Evolutionary conservation across 2,888 invertebrate species (phyloP).

Genomic region (Philereme transversata): DNA sequence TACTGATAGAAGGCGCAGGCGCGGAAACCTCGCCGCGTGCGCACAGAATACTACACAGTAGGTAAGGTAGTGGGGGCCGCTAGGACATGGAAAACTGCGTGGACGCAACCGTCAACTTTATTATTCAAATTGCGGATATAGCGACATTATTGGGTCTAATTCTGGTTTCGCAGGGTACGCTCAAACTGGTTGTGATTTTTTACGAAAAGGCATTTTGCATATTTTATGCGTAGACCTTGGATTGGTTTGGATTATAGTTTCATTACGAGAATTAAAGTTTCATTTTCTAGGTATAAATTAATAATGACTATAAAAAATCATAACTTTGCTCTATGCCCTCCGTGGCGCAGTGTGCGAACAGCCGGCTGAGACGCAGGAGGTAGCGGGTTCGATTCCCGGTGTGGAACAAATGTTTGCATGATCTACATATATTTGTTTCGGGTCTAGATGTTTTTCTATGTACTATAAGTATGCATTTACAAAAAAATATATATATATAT

Average conservation of each 20-base stretch:
- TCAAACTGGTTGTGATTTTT: conserved; percentile 18
- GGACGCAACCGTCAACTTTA: conserved; percentile 51
- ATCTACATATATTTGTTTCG: too few species aligned
- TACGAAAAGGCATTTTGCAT: conserved; percentile 2
- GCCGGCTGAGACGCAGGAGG: too few species aligned
- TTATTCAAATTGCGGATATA: conserved; percentile 22
- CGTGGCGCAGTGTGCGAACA: too few species aligned
- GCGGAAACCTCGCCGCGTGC: conserved; percentile 57
- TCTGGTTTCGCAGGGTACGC: conserved; percentile 19
- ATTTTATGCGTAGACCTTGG: conserved; percentile 7
- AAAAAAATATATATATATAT: too few species aligned
- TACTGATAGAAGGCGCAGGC: conserved; percentile 40
- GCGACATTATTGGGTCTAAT: conserved; percentile 18
- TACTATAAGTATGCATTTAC: too few species aligned
- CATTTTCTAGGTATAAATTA: too few species aligned
- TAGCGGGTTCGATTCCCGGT: too few species aligned
- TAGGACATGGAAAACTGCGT: conserved; percentile 71
- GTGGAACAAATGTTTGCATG: too few species aligned
- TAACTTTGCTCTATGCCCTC: too few species aligned
- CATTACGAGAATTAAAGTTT: too few species aligned
- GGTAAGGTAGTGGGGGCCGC: conserved; percentile 60
- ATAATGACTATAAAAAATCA: too few species aligned
- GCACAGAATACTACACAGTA: conserved; percentile 23
- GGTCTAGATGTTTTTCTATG: too few species aligned
- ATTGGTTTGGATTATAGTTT: neutral